phyloP scores from a whole-genome alignment of 2,888 invertebrate species.

The Meliscaeva auricollis region DNA sequence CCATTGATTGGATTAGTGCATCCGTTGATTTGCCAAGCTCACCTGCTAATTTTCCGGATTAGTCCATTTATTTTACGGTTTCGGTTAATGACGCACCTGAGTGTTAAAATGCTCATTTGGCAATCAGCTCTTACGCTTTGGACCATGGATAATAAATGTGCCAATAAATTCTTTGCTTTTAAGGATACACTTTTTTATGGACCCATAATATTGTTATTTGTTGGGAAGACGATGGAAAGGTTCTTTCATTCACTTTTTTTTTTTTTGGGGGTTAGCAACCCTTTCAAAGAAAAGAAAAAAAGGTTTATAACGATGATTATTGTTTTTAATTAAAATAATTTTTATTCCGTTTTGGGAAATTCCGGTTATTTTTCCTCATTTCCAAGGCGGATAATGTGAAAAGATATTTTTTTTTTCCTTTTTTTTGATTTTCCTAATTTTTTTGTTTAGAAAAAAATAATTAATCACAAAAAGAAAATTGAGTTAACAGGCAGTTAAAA shows the following conservation, averaged over 20 bases:
- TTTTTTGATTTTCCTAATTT: background rate
- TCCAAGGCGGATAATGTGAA: no score
- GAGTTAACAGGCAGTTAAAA: background rate
- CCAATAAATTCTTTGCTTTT: slow-evolving; percentile 20
- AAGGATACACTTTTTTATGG: background rate
- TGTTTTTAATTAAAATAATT: slow-evolving; percentile 27
- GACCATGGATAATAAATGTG: background rate
- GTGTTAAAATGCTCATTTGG: background rate
- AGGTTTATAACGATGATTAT: background rate
- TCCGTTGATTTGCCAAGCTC: no score
- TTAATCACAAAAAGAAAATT: background rate
- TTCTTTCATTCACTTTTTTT: background rate
- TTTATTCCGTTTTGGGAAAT: background rate
- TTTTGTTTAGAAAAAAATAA: background rate
- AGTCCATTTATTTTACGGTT: no score
- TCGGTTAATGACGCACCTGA: slow-evolving; percentile 8
- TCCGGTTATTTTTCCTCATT: background rate
- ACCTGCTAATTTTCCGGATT: no score
- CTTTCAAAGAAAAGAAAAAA: background rate
- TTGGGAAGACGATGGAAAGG: background rate
- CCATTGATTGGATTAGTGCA: no score
- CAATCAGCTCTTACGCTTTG: background rate
- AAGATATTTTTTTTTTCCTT: no score
- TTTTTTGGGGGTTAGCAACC: background rate
- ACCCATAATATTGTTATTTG: background rate